Base-by-base conservation (phyloP, 2,888 invertebrate genomes). In the Hemistola chrysoprasaria region DNA sequence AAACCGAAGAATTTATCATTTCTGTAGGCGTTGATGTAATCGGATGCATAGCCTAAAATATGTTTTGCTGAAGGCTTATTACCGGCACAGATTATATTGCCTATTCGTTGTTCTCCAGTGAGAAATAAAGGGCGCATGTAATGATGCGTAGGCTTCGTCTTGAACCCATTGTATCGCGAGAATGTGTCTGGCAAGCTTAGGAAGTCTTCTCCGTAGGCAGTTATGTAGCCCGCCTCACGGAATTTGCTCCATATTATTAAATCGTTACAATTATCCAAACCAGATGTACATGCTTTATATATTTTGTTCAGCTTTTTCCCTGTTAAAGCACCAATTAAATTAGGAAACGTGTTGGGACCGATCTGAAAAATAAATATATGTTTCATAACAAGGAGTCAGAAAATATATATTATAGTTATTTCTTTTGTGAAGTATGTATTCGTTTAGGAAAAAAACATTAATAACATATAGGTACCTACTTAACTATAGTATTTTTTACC, bases 291-390 rank as follows among this genome's bases (percentile, higher is more conserved):
- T 1, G 91, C 90, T 10, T 81, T 78, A 59, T 92, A 91, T 8
- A 79, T 65, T 1, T 69, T 54, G 25, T 90, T 80, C 7, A 91
- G 79, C 7, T 80, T 91, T 48, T 90, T 88, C 0, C 97, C 97
- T 0, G 94, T 92, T 10, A 95, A 78, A 27, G 96, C 80, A 0
- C 96, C 93, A 90, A 96, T 93, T 27, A 97, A 75, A 74, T 97
- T 97, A 0, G 97, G 96, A 71, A 94, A 96, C 0, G 97, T 97
- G 63, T 97, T 97, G 65, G 95, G 95, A 3, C 92, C 95, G 41
- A 95, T 91, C 91, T 95, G 65, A 51, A 73, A 66, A 29, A 27
- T 44, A 26, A 38, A 22, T 25, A 6, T n/a, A n/a, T n/a, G n/a
- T n/a, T n/a, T n/a, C n/a, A n/a, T n/a, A n/a, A n/a, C n/a, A n/a